phyloP scores from a whole-genome alignment of 2,888 invertebrate genomes.

The Notodonta ziczac region DNA sequence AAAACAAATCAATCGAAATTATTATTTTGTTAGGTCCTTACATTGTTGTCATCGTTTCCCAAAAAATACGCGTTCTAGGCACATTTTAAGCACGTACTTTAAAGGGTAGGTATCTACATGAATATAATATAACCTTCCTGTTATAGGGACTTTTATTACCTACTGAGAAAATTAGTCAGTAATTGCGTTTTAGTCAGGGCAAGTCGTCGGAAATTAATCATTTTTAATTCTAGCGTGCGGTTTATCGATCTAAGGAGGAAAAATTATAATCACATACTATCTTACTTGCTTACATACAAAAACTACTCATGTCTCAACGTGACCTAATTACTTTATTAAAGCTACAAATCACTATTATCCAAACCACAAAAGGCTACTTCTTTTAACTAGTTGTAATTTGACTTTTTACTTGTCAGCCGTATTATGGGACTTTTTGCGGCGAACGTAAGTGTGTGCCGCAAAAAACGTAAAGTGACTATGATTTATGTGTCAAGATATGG shows the following conservation, averaged over 20 bases:
- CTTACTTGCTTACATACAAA: background rate
- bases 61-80: too few relatives aligned
- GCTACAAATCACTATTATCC: slow-evolving; percentile 7
- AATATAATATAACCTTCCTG: too few relatives aligned
- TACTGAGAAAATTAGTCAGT: background rate
- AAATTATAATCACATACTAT: background rate
- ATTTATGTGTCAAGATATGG: background rate
- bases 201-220: background rate
- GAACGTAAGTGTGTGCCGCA: slow-evolving; percentile 16
- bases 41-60: too few relatives aligned
- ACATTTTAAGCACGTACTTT: too few relatives aligned
- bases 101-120: too few relatives aligned
- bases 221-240: background rate
- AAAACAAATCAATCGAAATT: too few relatives aligned
- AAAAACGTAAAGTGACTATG: slow-evolving; percentile 2
- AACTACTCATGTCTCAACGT: background rate
- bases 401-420: slow-evolving; percentile 17
- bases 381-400: slow-evolving; percentile 22
- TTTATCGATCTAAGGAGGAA: background rate
- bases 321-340: slow-evolving; percentile 8
- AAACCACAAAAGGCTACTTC: slow-evolving; percentile 20
- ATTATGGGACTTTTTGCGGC: slow-evolving; percentile 24
- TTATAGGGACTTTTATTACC: too few relatives aligned
- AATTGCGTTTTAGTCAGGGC: background rate
- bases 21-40: too few relatives aligned